A percentile compares a stretch with the other conserved stretches of the same genome.
Conservation (phyloP, 2,888 invertebrate species). For the Oegoconia quadripuncta region DNA sequence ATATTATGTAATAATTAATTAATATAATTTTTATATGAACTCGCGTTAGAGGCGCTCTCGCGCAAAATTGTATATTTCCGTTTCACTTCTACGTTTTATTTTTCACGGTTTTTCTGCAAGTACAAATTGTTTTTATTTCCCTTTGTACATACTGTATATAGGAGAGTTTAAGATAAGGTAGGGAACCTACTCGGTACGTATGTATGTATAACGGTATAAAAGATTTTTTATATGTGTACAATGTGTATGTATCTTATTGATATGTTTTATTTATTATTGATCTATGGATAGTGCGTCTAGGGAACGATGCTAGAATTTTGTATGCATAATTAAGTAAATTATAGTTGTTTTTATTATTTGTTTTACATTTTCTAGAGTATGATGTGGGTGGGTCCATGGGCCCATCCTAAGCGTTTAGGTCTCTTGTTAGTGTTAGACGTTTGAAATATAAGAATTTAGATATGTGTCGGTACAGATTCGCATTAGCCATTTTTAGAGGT, state of each 20-base stretch:
- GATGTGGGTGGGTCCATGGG: slow-evolving; percentile 40
- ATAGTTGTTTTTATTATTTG: slow-evolving; percentile 74
- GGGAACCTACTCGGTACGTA: slow-evolving; percentile 52
- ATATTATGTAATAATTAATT: slow-evolving; percentile 43
- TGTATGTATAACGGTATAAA: slow-evolving; percentile 60
- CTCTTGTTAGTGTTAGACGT: slow-evolving; percentile 52
- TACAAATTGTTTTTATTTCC: slow-evolving; percentile 80
- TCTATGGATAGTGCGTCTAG: slow-evolving; percentile 56
- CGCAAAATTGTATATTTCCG: slow-evolving; percentile 60
- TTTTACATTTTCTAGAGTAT: slow-evolving; percentile 57
- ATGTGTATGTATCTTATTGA: slow-evolving; percentile 69
- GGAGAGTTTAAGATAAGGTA: slow-evolving; percentile 54
- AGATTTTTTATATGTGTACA: slow-evolving; percentile 68
- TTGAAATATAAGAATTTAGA: slow-evolving; percentile 49
- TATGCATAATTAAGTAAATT: slow-evolving; percentile 78
- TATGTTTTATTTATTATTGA: slow-evolving; percentile 68
- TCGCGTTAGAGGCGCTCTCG: slow-evolving; percentile 34
- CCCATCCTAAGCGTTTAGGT: slow-evolving; percentile 46
- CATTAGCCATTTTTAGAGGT: slow-evolving; percentile 60
- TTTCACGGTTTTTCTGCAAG: slow-evolving; percentile 76
- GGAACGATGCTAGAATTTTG: slow-evolving; percentile 63
- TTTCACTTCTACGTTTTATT: slow-evolving; percentile 54
- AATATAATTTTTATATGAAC: slow-evolving; percentile 45
- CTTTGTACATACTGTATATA: slow-evolving; percentile 79
- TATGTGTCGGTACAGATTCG: slow-evolving; percentile 38